A percentile compares a stretch with the other conserved stretches of the same genome.
These are phyloP conservation scores for Hydrocynus forskahlii DNA, from an alignment of 2,797 vertebrate genomes.

Conservation along the genomic window DNA sequence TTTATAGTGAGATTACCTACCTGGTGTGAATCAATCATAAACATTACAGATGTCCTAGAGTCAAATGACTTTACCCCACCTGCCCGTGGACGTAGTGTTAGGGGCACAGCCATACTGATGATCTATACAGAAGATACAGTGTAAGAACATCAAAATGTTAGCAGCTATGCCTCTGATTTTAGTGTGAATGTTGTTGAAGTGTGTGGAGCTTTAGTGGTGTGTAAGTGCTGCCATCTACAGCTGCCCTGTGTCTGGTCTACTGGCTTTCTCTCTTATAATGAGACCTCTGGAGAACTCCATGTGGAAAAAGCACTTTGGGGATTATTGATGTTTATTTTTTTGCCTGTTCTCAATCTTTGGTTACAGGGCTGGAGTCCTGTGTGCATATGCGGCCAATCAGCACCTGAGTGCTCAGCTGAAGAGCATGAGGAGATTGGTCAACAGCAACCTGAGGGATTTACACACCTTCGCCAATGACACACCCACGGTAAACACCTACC, in stretches of 20 bases:
- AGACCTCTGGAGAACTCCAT: background rate
- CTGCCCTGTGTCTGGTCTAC: background rate
- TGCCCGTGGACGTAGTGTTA: too few relatives aligned
- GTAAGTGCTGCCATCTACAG: constrained; percentile 50
- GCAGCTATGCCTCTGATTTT: background rate
- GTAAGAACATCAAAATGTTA: background rate
- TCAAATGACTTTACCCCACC: too few relatives aligned
- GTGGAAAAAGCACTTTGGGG: background rate
- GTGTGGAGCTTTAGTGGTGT: background rate
- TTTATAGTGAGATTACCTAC: too few relatives aligned
- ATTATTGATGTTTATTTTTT: constrained; percentile 7
- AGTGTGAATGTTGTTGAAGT: background rate
- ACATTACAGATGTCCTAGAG: too few relatives aligned
- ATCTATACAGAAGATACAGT: background rate
- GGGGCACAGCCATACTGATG: background rate
- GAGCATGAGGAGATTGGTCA: constrained; percentile 82
- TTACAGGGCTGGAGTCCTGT: constrained; percentile 87
- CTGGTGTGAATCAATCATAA: too few relatives aligned
- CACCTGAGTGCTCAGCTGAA: constrained; percentile 86
- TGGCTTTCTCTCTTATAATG: background rate
- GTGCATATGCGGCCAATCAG: constrained; percentile 89
- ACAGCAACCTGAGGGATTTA: constrained; percentile 93
- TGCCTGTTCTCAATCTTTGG: constrained; percentile 28
- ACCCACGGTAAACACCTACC: constrained; percentile 40
- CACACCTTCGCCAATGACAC: constrained; percentile 79